These are phyloP conservation scores for Blennius ocellaris DNA, from an alignment of 2,113 vertebrate species.

Conservation along the genomic window DNA sequence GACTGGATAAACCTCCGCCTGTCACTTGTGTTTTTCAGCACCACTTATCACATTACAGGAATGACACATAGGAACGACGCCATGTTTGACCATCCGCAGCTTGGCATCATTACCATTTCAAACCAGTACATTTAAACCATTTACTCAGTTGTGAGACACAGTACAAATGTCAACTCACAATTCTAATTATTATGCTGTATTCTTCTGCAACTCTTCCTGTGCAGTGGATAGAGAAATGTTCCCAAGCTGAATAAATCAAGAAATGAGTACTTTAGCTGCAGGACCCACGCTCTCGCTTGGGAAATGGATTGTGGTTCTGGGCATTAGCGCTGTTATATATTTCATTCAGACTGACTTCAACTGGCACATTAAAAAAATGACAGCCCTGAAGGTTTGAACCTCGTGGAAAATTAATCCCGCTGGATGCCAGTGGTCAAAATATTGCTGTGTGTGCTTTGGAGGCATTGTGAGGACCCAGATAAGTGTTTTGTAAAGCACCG, in stretches of 20 bases:
- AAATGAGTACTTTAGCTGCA: constrained; percentile 43
- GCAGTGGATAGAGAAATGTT: constrained; percentile 34
- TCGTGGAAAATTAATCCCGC: constrained; percentile 20
- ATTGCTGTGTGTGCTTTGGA: constrained; percentile 29
- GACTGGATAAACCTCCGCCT: constrained; percentile 16
- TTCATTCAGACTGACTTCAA: constrained; percentile 37
- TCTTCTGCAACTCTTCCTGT: constrained; percentile 25
- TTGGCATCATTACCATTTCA: constrained; percentile 38
- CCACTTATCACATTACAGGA: constrained; percentile 20
- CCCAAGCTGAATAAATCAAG: constrained; percentile 60
- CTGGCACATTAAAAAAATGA: constrained; percentile 21
- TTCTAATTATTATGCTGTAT: constrained; percentile 30
- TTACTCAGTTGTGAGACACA: constrained; percentile 39
- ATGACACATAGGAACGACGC: neutral
- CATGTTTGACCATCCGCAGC: constrained; percentile 30
- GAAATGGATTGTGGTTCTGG: constrained; percentile 55
- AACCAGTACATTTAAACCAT: constrained; percentile 19
- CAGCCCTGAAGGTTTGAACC: constrained; percentile 14
- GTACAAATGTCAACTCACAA: constrained; percentile 1
- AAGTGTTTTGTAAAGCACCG: constrained; percentile 9
- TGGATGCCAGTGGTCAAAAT: constrained; percentile 2
- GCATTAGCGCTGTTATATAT: constrained; percentile 38
- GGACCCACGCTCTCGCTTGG: constrained; percentile 40
- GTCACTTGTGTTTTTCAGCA: constrained; percentile 20
- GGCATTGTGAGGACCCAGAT: constrained; percentile 9